phyloP scores from a whole-genome alignment of 2,113 vertebrate genomes.

The Periophthalmodon schlosseri region DNA sequence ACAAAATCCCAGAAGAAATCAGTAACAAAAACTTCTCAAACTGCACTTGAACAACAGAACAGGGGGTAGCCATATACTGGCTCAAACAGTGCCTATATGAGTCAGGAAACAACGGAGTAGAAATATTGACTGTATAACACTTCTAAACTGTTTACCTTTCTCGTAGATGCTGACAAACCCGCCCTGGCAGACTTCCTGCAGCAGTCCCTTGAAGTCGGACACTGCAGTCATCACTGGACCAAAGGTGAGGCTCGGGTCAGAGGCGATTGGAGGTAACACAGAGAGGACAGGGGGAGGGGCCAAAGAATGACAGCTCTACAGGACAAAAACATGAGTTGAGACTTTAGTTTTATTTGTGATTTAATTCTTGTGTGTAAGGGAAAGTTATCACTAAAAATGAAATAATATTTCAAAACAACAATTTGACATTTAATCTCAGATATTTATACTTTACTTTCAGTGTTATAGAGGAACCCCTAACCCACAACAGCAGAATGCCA shows the following conservation, averaged over 20 bases:
- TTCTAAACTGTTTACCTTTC: constrained; percentile 53
- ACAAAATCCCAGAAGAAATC: too few relatives aligned
- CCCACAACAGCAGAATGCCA: neutral
- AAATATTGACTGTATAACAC: neutral
- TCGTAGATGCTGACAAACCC: constrained; percentile 75
- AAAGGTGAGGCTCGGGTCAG: constrained; percentile 59
- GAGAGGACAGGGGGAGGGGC: constrained; percentile 50
- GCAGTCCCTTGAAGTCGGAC: constrained; percentile 69
- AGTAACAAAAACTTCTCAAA: neutral
- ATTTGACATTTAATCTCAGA: too few relatives aligned
- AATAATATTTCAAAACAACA: too few relatives aligned
- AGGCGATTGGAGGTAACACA: constrained; percentile 39
- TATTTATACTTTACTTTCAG: too few relatives aligned
- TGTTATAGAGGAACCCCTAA: too few relatives aligned
- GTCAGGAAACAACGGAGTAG: neutral
- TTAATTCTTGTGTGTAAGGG: too few relatives aligned
- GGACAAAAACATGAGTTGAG: neutral
- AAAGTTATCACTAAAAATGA: too few relatives aligned
- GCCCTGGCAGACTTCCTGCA: constrained; percentile 75
- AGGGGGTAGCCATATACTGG: neutral
- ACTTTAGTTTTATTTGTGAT: neutral
- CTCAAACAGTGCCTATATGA: neutral
- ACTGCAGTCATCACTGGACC: constrained; percentile 59
- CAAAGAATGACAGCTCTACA: constrained; percentile 68
- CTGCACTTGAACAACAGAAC: neutral